Conservation (phyloP, 1,140 invertebrate species). For the Mesaphorura yosii region DNA sequence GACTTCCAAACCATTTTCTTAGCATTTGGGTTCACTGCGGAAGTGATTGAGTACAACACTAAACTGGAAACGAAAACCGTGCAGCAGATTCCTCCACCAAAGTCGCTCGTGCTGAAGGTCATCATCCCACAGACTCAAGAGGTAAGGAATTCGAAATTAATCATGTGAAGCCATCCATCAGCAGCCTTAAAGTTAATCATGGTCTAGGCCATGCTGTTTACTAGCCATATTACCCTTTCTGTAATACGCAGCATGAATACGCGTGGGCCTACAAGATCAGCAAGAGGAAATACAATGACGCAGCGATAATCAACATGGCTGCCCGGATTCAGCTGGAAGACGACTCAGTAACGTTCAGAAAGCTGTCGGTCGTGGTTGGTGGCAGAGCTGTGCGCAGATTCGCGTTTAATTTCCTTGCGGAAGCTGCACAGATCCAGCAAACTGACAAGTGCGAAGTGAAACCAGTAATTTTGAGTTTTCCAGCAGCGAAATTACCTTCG, state of each 20-base stretch:
- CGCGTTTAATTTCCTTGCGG: not conserved
- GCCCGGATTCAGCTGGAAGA: not conserved
- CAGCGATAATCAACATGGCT: slow-evolving; percentile 15
- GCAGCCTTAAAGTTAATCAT: slow-evolving; percentile 40
- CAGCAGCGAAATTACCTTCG: not conserved
- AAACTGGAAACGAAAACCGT: too few species aligned
- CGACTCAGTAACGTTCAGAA: slow-evolving; percentile 32
- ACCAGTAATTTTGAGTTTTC: not conserved
- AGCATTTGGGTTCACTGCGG: slow-evolving; percentile 35
- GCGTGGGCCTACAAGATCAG: slow-evolving; percentile 21
- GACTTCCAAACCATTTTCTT: slow-evolving; percentile 48
- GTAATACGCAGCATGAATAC: slow-evolving; percentile 49
- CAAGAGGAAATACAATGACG: slow-evolving; percentile 13
- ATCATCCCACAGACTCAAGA: slow-evolving; percentile 44
- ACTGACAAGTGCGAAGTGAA: too few species aligned
- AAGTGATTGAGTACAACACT: slow-evolving; percentile 24
- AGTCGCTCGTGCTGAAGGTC: slow-evolving; percentile 39
- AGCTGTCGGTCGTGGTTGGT: slow-evolving; percentile 40
- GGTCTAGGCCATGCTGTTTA: slow-evolving; percentile 37
- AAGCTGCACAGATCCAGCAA: not conserved
- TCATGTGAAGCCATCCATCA: slow-evolving; percentile 42
- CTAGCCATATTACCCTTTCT: slow-evolving; percentile 38
- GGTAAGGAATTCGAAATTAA: slow-evolving; percentile 38
- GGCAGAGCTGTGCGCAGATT: slow-evolving; percentile 31
- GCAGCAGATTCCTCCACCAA: slow-evolving; percentile 35